Percentiles rank a stretch among this genome's conserved stretches.
Evolutionary conservation across 2,888 invertebrate genomes (phyloP).

Genomic region (Oligia fasciuncula): DNA sequence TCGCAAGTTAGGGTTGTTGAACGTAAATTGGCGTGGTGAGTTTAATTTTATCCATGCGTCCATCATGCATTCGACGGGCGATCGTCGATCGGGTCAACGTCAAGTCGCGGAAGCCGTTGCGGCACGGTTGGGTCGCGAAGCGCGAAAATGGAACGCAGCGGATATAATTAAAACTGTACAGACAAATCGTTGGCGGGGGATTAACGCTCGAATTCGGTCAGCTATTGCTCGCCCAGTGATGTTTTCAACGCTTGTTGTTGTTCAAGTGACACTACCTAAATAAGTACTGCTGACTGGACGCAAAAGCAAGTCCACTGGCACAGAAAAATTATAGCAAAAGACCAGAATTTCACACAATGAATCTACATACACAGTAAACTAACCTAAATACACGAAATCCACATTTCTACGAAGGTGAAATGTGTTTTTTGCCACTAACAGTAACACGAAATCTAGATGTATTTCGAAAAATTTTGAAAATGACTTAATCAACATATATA

Average conservation of each 20-base stretch:
- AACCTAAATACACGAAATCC: slow-evolving; percentile 22
- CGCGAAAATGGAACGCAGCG: slow-evolving; percentile 88
- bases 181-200: slow-evolving; percentile 84
- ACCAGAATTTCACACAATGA: slow-evolving; percentile 4
- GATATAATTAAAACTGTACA: slow-evolving; percentile 88
- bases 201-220: slow-evolving; percentile 84
- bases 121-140: slow-evolving; percentile 78
- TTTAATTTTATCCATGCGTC: slow-evolving; percentile 70
- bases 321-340: slow-evolving; percentile 9
- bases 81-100: slow-evolving; percentile 76
- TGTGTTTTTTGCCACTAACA: slow-evolving; percentile 5
- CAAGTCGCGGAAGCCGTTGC: slow-evolving; percentile 83
- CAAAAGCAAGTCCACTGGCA: slow-evolving; percentile 1
- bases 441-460: slow-evolving; percentile 17
- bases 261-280: slow-evolving; percentile 51
- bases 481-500: slow-evolving; percentile 27
- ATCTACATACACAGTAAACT: slow-evolving; percentile 17
- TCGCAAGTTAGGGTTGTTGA: slow-evolving; percentile 71
- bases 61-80: slow-evolving; percentile 78
- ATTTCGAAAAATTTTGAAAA: slow-evolving; percentile 14
- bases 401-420: slow-evolving; percentile 29
- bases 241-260: slow-evolving; percentile 61
- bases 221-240: slow-evolving; percentile 68
- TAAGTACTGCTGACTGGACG: slow-evolving; percentile 29
- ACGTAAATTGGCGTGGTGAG: slow-evolving; percentile 76